Base-by-base conservation (phyloP, 2,797 vertebrate species). In the Channallabes apus region DNA sequence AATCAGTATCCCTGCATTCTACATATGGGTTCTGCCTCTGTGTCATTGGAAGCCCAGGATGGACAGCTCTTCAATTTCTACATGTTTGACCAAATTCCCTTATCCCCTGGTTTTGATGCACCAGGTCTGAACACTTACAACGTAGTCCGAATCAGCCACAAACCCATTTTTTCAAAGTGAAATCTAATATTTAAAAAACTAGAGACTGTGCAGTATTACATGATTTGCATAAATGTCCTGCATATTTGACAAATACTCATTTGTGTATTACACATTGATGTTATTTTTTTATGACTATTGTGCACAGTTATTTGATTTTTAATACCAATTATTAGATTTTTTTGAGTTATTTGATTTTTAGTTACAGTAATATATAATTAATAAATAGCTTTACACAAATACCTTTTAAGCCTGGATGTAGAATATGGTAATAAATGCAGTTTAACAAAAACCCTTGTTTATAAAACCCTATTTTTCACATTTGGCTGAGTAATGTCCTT, bases 61-160 rank as follows among this genome's bases (percentile, higher is more conserved):
- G 96, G 97, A 18, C 97, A 99, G 79, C 94, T 99, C 4, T 97
- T 98, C 72, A 96, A 97, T 90, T 99, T 99, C 88, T 98, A 98
- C 56, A 91, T 94, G 0, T 94, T 97, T 0, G 94, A 98, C 75
- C 93, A 92, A 86, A 93, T 90, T 7, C 97, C 97, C n/a, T 82
- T 97, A 82, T 98, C 97, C 1, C 94, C 97, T 0, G 97, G 97
- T 15, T 99, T 99, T 38, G 97, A 99, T 0, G 97, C 96, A 3
- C 98, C 97, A 0, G 98, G 98, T 9, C 94, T 99, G 15, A 98
- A 99, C 90, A 99, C 97, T 0, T 99, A 98, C 80, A 97, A 95
- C 0, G 97, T 98, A 38, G 89, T 97, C 56, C 93, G 97, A 51
- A 95, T 99, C 56, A 86, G 89, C 4, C 94, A 88, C 20, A 96